Evolutionary conservation across 2,888 invertebrate species (phyloP), one percentile per base, ranked within the genome.

Genomic region (Rhingia campestris): DNA sequence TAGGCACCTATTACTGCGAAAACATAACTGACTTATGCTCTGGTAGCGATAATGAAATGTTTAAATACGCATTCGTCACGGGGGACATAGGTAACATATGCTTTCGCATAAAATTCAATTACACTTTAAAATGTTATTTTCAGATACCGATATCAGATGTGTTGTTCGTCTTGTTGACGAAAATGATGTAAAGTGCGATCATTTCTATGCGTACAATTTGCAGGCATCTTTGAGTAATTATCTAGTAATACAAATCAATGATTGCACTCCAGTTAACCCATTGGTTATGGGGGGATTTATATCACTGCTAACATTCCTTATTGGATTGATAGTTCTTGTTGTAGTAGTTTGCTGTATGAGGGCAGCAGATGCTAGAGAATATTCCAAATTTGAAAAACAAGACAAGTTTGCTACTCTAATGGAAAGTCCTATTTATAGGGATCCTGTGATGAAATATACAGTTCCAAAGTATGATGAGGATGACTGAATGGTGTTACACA

Each of bases 371-470:
- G 92, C 92, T 35, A 88, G 92, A 32, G 94, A 93, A 0, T 94
- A 92, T 86, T 93, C 93, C 0, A 92, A 91, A 72, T 94, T 94
- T 80, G 86, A 90, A 5, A 89, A 92, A 41, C 92, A 93, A 87
- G 92, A 92, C 51, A 87, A 91, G 51, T 90, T 91, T 89, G 91
- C 92, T 72, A 91, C 92, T 59, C 77, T 75, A 10, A 81, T 87
- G 12, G 87, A 93, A 76, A 95, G 94, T 88, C 95, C 95, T 0
- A 87, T 95, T 76, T 95, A 94, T 86, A 93, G 92, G 86, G 93
- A 94, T n/a, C 94, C 94, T 1, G 92, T 93, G 12, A 92, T 92
- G 0, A 90, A 91, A 67, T 94, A 93, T 86, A 90, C 90, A 79
- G 92, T 94, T 77, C 94, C 94, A 91, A 92, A 86, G 37, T 72